Evolutionary conservation across 2,797 vertebrate genomes (phyloP).

Genomic region (Eospalax fontanierii): DNA sequence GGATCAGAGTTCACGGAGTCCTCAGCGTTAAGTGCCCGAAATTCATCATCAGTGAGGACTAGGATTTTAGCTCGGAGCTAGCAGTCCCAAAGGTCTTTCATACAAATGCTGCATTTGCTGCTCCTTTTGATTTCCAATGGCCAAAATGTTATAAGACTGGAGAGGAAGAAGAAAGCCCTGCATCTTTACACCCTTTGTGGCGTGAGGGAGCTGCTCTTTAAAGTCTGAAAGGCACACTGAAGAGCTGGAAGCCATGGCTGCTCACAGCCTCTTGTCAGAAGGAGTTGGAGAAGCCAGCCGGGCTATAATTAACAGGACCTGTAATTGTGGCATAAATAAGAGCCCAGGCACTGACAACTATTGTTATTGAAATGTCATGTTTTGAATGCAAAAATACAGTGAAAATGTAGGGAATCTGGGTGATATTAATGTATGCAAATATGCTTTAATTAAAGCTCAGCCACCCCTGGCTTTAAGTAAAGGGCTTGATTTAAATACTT

Average conservation of each 20-base stretch:
- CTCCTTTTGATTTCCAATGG: not conserved
- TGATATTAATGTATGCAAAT: conserved; percentile 69
- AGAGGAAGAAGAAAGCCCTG: not conserved
- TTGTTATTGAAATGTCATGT: conserved; percentile 81
- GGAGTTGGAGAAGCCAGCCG: conserved; percentile 60
- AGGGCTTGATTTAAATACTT: conserved; percentile 72
- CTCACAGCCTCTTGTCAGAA: conserved; percentile 29
- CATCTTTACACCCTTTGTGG: not conserved
- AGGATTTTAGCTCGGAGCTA: not conserved
- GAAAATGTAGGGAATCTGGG: conserved; percentile 71
- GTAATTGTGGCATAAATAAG: conserved; percentile 82
- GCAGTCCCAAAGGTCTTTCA: not conserved
- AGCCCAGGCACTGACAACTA: conserved; percentile 71
- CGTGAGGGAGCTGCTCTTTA: not conserved
- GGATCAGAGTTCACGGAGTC: conserved; percentile 19
- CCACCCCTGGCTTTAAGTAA: conserved; percentile 77
- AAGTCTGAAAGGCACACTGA: not conserved
- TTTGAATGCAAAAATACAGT: conserved; percentile 81
- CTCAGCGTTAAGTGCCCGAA: conserved; percentile 6
- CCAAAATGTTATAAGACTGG: not conserved
- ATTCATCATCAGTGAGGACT: not conserved
- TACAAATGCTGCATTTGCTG: conserved; percentile 14
- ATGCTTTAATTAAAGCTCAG: conserved; percentile 77
- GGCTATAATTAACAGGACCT: conserved; percentile 79
- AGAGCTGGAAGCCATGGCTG: not conserved